These are phyloP conservation scores for Dromococcyx pavoninus DNA, from an alignment of 2,797 vertebrate genomes.

Conservation along the genomic window DNA sequence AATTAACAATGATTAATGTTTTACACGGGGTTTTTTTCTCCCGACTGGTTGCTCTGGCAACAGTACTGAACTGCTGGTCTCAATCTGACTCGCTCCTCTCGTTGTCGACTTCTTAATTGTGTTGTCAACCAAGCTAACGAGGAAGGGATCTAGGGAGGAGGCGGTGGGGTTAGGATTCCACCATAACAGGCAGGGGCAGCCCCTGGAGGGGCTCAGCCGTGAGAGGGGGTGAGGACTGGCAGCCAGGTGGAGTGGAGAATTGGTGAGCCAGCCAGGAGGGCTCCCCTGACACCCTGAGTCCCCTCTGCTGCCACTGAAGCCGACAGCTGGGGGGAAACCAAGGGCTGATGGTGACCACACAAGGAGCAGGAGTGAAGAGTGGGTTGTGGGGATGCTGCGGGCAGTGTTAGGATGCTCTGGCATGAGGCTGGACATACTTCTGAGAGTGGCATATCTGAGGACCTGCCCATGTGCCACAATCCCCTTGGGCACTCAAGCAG, in stretches of 20 bases:
- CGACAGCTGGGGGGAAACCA: fast-evolving
- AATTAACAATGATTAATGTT: slow-evolving; percentile 48
- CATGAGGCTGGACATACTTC: not conserved
- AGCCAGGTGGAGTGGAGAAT: not conserved
- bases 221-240: not conserved
- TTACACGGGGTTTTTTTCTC: slow-evolving; percentile 23
- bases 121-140: not conserved
- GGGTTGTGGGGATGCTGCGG: not conserved
- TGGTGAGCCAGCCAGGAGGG: not conserved
- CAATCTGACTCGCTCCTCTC: not conserved
- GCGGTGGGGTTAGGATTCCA: not conserved
- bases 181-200: not conserved
- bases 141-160: not conserved
- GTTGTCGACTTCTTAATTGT: not conserved
- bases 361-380: not conserved
- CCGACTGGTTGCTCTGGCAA: slow-evolving; percentile 42
- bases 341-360: too few species aligned
- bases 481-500: not conserved
- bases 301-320: not conserved
- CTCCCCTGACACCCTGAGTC: not conserved
- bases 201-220: fast-evolving
- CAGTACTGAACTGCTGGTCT: not conserved
- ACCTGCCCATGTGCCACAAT: not conserved
- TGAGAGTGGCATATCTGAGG: not conserved
- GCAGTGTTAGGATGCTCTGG: not conserved